These are phyloP conservation scores for Hystrix brachyura DNA, from an alignment of 2,113 vertebrate species.

Conservation along the genomic window DNA sequence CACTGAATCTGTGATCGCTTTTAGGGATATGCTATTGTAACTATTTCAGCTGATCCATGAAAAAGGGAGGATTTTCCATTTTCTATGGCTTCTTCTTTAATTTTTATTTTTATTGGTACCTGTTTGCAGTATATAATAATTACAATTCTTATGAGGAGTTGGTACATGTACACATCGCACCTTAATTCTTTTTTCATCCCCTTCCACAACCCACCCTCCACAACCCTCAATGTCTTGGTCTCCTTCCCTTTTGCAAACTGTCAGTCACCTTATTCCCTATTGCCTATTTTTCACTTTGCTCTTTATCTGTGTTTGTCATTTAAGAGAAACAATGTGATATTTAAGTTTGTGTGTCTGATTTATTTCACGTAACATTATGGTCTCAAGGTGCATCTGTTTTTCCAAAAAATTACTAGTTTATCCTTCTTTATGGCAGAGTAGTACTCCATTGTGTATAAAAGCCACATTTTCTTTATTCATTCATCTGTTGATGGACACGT, in stretches of 20 bases:
- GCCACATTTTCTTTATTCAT: background rate
- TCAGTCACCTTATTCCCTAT: background rate
- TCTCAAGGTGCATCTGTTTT: background rate
- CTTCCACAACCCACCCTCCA: background rate
- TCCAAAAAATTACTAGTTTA: background rate
- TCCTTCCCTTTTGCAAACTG: background rate
- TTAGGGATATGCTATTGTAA: background rate
- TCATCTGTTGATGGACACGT: background rate
- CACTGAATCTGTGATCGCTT: background rate
- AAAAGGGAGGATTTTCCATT: background rate
- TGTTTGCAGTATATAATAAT: background rate
- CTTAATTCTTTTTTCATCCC: background rate
- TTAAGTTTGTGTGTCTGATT: background rate
- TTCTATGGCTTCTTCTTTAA: background rate
- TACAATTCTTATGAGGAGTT: background rate
- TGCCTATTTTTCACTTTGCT: background rate
- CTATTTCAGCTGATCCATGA: background rate
- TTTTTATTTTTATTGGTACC: background rate
- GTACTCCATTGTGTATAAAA: background rate
- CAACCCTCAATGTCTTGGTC: background rate
- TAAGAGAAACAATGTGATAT: background rate
- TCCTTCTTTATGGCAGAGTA: background rate
- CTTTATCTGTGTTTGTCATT: background rate
- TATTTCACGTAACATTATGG: background rate
- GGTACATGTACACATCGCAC: background rate